Conservation (phyloP, 2,888 invertebrate genomes). For the Pyrocoelia pectoralis region DNA sequence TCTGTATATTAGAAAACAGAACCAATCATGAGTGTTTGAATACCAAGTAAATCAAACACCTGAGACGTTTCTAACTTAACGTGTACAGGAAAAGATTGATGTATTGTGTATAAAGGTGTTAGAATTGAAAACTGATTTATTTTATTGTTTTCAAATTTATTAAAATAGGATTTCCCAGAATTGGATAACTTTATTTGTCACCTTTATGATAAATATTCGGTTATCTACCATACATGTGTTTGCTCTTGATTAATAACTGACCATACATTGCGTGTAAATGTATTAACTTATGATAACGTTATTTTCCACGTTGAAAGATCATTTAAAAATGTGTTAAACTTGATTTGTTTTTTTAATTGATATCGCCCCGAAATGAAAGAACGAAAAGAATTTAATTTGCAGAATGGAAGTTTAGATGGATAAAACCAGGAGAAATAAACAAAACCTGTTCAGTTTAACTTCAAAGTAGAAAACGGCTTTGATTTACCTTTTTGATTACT, state of each 20-base stretch:
- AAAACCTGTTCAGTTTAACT: conserved; percentile 51
- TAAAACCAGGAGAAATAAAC: conserved; percentile 53
- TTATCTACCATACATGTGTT: too few relatives aligned
- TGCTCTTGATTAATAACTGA: too few relatives aligned
- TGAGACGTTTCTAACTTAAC: conserved; percentile 28
- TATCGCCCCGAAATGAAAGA: conserved; percentile 24
- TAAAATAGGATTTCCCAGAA: conserved; percentile 14
- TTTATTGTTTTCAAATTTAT: conserved; percentile 22
- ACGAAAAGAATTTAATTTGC: conserved; percentile 56
- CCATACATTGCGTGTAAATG: too few relatives aligned
- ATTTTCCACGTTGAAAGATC: too few relatives aligned
- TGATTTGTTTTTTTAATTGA: too few relatives aligned
- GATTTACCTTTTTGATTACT: conserved; percentile 58
- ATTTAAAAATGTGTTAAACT: too few relatives aligned
- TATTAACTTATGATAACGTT: too few relatives aligned
- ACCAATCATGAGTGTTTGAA: conserved; percentile 33
- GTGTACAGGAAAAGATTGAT: conserved; percentile 32
- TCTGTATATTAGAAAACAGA: conserved; percentile 24
- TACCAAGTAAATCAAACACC: conserved; percentile 33
- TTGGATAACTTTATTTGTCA: conserved; percentile 24
- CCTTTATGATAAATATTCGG: conserved; percentile 25
- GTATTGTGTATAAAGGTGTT: conserved; percentile 27
- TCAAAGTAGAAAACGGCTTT: conserved; percentile 52
- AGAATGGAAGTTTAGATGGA: conserved; percentile 52
- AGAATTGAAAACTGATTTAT: conserved; percentile 16